Evolutionary conservation across 2,113 vertebrate species (phyloP), one percentile per base, ranked within the genome.

Genomic region (Nibea coibor): DNA sequence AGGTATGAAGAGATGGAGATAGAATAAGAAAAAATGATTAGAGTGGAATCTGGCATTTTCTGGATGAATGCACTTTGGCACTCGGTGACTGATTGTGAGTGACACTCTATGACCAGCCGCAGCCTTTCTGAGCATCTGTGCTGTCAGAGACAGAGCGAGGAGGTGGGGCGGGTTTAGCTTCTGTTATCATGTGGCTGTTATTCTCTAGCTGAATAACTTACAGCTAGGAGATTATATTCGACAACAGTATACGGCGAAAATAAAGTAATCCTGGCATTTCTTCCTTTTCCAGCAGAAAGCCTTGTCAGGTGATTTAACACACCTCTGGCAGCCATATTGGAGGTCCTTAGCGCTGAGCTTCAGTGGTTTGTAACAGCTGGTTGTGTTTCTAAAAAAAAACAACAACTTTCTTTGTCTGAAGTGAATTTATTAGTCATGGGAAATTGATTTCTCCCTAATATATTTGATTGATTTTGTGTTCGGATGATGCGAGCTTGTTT

Each of bases 61-160:
- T 90, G 92, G 90, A 82, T 91, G 89, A 87, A 91, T 93, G 93
- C 92, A 83, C 92, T 92, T 89, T 91, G 89, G 85, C 86, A 89
- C 84, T 82, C 56, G 15, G 58, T 73, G 80, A 31, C 83, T 94
- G 92, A 94, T 93, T 91, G 88, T 92, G 92, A 92, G 86, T 94
- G 93, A 93, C 93, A 91, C 88, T 79, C 78, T 81, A 81, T 86
- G 88, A 90, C 89, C 88, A 87, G 85, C 67, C 81, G 68, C 90
- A 90, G 89, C 72, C 87, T 83, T 82, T 84, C 57, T 56, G 83
- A 89, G 91, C 89, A 89, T 89, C 91, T 90, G 91, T 75, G 87
- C 84, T 82, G 91, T 87, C 87, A 72, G 71, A 77, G 76, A 67
- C 62, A 69, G 78, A 58, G 80, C 54, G 64, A 43, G 64, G 80